Evolutionary conservation across 2,888 invertebrate species (phyloP).

Genomic region (Bombyx huttoni): DNA sequence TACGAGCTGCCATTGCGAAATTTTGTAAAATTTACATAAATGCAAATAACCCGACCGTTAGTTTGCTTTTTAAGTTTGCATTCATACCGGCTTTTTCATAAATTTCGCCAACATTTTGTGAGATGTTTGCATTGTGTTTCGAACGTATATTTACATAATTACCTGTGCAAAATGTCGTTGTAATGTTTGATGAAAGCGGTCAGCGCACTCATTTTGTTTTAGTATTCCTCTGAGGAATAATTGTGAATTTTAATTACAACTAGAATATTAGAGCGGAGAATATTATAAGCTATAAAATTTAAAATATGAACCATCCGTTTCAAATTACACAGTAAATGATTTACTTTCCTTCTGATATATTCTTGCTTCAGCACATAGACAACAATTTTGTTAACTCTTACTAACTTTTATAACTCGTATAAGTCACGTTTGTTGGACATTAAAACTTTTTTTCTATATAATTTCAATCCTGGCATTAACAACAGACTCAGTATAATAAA

Average conservation of each 20-base stretch:
- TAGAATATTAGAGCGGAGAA: too few relatives aligned
- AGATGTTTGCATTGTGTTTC: background rate
- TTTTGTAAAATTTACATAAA: conserved; percentile 41
- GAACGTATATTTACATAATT: background rate
- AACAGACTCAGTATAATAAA: background rate
- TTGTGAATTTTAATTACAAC: too few relatives aligned
- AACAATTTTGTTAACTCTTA: background rate
- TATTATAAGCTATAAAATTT: too few relatives aligned
- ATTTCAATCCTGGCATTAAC: too few relatives aligned
- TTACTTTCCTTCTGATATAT: background rate
- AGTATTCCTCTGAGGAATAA: background rate
- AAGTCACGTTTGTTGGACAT: too few relatives aligned
- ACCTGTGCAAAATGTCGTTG: background rate
- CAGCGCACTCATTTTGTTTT: background rate
- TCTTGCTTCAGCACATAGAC: background rate
- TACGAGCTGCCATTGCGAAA: conserved; percentile 17
- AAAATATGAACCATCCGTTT: too few relatives aligned
- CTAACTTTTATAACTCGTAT: background rate
- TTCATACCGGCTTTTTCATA: conserved; percentile 16
- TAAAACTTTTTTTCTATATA: too few relatives aligned
- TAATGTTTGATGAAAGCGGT: background rate
- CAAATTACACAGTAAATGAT: background rate
- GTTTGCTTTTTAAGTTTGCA: conserved; percentile 27
- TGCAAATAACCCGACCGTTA: conserved; percentile 28
- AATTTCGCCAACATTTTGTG: conserved; percentile 6